phyloP scores from a whole-genome alignment of 2,888 invertebrate genomes.

The Agriopis leucophaearia region DNA sequence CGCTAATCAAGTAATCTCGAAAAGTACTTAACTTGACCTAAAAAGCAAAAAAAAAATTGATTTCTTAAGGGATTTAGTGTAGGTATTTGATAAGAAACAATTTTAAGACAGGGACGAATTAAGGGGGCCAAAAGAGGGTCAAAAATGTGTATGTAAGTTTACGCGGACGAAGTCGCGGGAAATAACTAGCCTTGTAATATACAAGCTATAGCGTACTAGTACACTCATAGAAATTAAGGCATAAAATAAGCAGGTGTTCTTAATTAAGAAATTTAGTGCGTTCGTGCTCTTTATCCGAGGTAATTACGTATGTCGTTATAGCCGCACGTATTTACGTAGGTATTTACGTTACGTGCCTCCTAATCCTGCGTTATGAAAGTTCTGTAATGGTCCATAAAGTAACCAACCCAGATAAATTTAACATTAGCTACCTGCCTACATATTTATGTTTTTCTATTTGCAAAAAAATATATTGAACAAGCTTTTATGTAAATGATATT shows the following conservation, averaged over 20 bases:
- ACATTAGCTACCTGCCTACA: background rate
- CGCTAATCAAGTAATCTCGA: no score
- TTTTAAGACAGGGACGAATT: no score
- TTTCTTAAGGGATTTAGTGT: no score
- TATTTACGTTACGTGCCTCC: constrained; percentile 5
- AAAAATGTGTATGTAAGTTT: no score
- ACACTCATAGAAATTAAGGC: background rate
- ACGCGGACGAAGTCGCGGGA: no score
- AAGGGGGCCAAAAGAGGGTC: no score
- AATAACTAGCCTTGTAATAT: background rate
- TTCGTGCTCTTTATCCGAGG: constrained; percentile 12
- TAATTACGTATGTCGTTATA: constrained; percentile 17
- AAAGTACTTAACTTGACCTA: no score
- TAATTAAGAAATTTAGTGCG: constrained; percentile 25
- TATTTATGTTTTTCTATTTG: background rate
- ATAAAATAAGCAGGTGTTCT: constrained; percentile 21
- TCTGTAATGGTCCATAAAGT: constrained; percentile 19
- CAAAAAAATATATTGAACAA: background rate
- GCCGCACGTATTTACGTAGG: constrained; percentile 6
- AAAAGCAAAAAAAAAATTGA: no score
- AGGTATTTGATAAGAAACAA: no score
- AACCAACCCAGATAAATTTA: constrained; percentile 5
- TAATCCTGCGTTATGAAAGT: constrained; percentile 21
- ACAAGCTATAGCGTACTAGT: background rate
- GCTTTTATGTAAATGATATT: no score